phyloP scores from a whole-genome alignment of 2,797 vertebrate genomes.

The Tolypeutes matacus region DNA sequence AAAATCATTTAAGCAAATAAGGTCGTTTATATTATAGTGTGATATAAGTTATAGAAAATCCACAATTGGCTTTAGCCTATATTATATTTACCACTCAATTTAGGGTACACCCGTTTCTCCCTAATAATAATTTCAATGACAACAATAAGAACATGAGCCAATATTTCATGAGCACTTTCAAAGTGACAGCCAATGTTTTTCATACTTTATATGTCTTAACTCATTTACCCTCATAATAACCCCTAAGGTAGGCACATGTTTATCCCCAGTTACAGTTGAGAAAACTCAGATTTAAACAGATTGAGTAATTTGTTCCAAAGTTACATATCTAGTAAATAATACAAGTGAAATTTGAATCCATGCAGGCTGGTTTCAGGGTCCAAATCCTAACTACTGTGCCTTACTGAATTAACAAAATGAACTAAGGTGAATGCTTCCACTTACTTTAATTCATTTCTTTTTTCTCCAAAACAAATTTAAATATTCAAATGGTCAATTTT shows the following conservation, averaged over 20 bases:
- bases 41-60: background rate
- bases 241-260: background rate
- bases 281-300: background rate
- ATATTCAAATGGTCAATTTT: background rate
- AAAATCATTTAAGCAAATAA: background rate
- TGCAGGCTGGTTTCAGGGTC: background rate
- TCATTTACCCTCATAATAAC: slow-evolving; percentile 9
- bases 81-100: background rate
- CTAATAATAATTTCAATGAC: background rate
- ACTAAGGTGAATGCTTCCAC: background rate
- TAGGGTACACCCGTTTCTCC: background rate
- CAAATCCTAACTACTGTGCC: background rate
- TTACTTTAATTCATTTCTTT: background rate
- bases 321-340: background rate
- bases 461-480: background rate
- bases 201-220: background rate
- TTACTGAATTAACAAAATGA: background rate
- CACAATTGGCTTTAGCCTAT: background rate
- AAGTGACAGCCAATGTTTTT: background rate
- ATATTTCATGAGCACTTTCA: background rate
- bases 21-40: background rate
- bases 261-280: background rate
- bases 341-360: background rate
- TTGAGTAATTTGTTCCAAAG: background rate
- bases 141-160: background rate